Base-by-base conservation (phyloP, 2,113 vertebrate species). In the Phalacrocorax brasilianus region DNA sequence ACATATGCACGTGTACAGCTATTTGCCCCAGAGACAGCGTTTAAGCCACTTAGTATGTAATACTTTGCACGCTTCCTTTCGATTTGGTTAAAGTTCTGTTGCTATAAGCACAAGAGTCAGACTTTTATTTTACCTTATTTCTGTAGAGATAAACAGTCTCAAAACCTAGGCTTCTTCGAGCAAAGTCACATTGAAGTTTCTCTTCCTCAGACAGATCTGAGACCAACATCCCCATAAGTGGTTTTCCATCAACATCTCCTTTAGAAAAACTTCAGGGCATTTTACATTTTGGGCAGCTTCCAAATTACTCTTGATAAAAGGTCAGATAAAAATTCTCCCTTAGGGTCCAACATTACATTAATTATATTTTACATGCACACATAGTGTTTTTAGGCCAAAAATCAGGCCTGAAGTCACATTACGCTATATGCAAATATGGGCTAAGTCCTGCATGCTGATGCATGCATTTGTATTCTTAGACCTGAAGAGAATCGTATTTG, bases 331-430 rank as follows among this genome's bases (percentile, higher is more conserved):
- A 96, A 85, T 93, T 91, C 67, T 91, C 81, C 94, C 74, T 77
- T 79, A 79, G 89, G 94, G 87, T 72, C 70, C 74, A 70, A 76
- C 81, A 85, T 88, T 89, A 96, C 89, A 95, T 95, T 97, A 96
- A 96, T 96, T 89, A 82, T 73, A 89, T 91, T 96, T 94, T 93
- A 93, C 93, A 96, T 93, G 93, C 89, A 93, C 87, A 85, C 22
- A 88, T 4, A 94, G 14, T 50, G 74, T 6, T 93, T 94, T 93
- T 66, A 96, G 91, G 96, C 91, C 77, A 93, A 94, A 96, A 85
- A 82, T 53, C 40, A 94, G 53, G 88, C 81, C 61, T 79, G 73
- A 93, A 93, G 74, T 82, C 71, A 79, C 50, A 93, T 93, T 91
- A 85, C 10, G 58, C 94, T 89, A 65, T 58, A 82, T 88, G 96